phyloP scores from a whole-genome alignment of 2,797 vertebrate species.

The Lerista edwardsae region DNA sequence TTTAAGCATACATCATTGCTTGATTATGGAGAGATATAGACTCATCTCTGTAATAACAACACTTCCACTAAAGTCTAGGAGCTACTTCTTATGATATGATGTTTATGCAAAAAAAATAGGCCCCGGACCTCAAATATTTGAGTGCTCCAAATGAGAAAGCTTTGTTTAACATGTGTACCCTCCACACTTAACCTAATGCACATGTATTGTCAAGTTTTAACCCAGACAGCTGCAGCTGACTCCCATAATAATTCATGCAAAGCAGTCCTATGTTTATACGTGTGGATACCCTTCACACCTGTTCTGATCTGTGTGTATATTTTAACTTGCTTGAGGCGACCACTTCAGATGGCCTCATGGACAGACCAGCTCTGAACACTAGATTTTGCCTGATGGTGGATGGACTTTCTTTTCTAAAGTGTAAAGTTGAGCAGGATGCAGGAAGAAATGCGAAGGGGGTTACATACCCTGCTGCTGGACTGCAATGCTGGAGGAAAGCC shows the following conservation, averaged over 20 bases:
- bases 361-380: no score
- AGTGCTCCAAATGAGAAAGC: background rate
- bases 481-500: background rate
- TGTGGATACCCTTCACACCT: background rate
- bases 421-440: background rate
- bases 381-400: background rate
- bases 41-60: slow-evolving; percentile 44
- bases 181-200: background rate
- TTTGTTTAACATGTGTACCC: background rate
- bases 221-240: background rate
- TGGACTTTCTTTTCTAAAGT: background rate
- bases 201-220: background rate
- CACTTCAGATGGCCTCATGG: no score
- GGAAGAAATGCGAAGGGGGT: background rate
- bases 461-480: background rate
- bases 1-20: slow-evolving; percentile 56
- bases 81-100: background rate
- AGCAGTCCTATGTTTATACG: background rate
- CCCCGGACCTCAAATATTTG: background rate
- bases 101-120: background rate
- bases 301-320: background rate
- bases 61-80: background rate
- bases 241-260: background rate
- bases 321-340: background rate
- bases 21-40: slow-evolving; percentile 51